These are phyloP conservation scores for Orchesellides sinensis DNA, from an alignment of 2,888 invertebrate genomes.

Conservation along the genomic window DNA sequence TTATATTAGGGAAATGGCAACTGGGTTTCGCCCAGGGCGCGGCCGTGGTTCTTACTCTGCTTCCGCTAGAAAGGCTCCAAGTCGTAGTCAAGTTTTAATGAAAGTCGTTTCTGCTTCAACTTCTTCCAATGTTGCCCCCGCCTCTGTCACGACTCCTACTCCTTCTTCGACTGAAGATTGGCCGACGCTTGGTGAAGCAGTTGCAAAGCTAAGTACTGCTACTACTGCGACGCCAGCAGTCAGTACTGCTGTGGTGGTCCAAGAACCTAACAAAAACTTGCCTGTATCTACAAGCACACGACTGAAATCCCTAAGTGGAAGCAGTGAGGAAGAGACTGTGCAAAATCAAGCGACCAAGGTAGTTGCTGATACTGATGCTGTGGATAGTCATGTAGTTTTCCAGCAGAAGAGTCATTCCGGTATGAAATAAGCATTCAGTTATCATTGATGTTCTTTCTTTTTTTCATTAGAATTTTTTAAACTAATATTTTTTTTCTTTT, in stretches of 20 bases:
- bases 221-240: neutral
- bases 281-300: neutral
- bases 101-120: constrained; percentile 14
- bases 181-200: constrained; percentile 88
- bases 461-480: neutral
- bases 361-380: neutral
- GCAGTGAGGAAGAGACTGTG: neutral
- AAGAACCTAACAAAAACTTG: too few species aligned
- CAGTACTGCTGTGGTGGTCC: neutral
- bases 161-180: constrained; percentile 87
- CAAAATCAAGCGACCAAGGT: constrained; percentile 1
- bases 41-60: constrained; percentile 42
- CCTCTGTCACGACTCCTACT: constrained; percentile 81
- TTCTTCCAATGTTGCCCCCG: constrained; percentile 77
- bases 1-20: constrained; percentile 38
- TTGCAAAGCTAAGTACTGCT: too few species aligned
- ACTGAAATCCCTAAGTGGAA: neutral
- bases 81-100: constrained; percentile 30
- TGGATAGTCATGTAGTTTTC: neutral
- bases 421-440: neutral
- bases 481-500: neutral
- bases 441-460: neutral
- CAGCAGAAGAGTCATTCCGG: neutral
- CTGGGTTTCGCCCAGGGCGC: constrained; percentile 34
- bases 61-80: constrained; percentile 14